Percentiles rank a stretch among this genome's conserved stretches.
Conservation (phyloP, 2,797 vertebrate genomes). For the Triplophysa yarkandensis region DNA sequence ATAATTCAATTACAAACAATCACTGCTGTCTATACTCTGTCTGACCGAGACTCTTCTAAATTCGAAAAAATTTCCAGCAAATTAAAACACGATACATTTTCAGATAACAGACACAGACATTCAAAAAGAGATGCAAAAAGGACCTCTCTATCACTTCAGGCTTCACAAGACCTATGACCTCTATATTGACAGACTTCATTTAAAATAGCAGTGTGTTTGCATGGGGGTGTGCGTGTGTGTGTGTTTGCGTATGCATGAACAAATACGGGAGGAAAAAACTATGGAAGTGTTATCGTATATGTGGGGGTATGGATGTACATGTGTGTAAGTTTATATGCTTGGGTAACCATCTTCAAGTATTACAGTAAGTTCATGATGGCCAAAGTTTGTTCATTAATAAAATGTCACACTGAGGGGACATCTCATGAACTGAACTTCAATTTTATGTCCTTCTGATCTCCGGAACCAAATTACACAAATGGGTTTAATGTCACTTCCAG, state of each 20-base stretch:
- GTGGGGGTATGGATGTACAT: too few species aligned
- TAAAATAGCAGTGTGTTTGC: not conserved
- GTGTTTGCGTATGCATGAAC: too few species aligned
- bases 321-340: not conserved
- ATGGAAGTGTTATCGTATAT: too few species aligned
- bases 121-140: not conserved
- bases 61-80: not conserved
- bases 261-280: too few species aligned
- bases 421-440: conserved; percentile 10
- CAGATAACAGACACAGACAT: not conserved
- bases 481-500: not conserved
- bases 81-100: not conserved
- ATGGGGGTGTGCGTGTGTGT: not conserved
- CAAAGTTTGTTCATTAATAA: conserved; percentile 23
- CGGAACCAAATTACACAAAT: conserved; percentile 11
- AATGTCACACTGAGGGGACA: not conserved
- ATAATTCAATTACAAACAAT: not conserved
- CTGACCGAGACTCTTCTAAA: not conserved
- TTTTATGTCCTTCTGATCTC: conserved; percentile 8
- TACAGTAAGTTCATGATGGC: conserved; percentile 1
- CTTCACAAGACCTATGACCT: not conserved
- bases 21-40: not conserved
- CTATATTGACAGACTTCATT: conserved; percentile 1
- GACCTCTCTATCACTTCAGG: conserved; percentile 1
- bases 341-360: conserved; percentile 21